Conservation (phyloP, 2,113 vertebrate species). For the Spilogale gracilis region DNA sequence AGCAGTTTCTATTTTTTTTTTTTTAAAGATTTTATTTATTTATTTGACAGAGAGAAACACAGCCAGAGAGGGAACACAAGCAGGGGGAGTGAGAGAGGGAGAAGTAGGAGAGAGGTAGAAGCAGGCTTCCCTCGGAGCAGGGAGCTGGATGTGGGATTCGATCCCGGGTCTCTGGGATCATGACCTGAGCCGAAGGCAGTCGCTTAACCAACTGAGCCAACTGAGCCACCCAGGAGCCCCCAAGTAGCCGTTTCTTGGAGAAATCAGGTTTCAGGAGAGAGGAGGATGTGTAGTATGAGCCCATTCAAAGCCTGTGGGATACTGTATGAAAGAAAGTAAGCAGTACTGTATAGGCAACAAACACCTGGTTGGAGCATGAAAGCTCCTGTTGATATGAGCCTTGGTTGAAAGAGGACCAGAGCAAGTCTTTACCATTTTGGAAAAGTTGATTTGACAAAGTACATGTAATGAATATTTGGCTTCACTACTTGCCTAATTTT, state of each 20-base stretch:
- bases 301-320: not conserved
- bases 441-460: constrained; percentile 57
- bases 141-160: too few relatives aligned
- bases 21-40: too few relatives aligned
- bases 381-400: not conserved
- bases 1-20: not conserved
- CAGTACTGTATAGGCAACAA: not conserved
- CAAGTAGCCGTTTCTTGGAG: constrained; percentile 14
- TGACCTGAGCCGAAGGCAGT: too few relatives aligned
- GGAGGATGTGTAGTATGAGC: not conserved
- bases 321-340: not conserved
- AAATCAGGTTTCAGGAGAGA: not conserved
- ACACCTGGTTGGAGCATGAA: not conserved
- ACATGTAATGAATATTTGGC: constrained; percentile 30
- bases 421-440: constrained; percentile 35
- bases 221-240: too few relatives aligned
- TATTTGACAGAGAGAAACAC: too few relatives aligned
- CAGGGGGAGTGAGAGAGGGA: too few relatives aligned
- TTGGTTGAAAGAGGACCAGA: constrained; percentile 12
- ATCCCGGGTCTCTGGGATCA: too few relatives aligned
- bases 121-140: too few relatives aligned
- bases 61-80: too few relatives aligned
- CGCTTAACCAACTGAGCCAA: too few relatives aligned
- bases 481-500: constrained; percentile 41
- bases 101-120: too few relatives aligned